These are phyloP conservation scores for Cylloceria caligata DNA, from an alignment of 2,888 invertebrate genomes.

Conservation along the genomic window DNA sequence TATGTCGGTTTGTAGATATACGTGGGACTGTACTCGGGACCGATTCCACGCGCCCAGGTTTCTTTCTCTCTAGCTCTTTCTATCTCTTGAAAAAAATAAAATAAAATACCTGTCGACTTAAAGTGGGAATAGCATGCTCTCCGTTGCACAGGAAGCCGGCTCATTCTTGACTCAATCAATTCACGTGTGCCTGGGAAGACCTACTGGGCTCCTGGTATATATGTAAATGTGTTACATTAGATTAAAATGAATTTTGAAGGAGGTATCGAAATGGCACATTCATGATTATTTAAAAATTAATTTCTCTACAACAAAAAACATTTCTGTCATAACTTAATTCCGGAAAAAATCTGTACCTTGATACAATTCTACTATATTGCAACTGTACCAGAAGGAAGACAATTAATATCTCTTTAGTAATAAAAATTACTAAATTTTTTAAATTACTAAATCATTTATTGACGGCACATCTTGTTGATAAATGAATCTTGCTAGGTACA, in stretches of 20 bases:
- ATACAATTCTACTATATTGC: too few species aligned
- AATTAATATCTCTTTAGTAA: too few species aligned
- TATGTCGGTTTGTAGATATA: constrained; percentile 24
- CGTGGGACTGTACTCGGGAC: constrained; percentile 46
- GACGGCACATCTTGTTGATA: too few species aligned
- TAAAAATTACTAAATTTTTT: too few species aligned
- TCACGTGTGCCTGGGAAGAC: constrained; percentile 69
- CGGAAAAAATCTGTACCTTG: too few species aligned
- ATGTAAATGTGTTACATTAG: constrained; percentile 10
- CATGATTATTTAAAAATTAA: too few species aligned
- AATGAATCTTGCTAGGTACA: neutral
- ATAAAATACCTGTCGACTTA: constrained; percentile 74
- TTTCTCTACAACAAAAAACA: too few species aligned
- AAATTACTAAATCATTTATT: neutral
- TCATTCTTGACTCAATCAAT: constrained; percentile 77
- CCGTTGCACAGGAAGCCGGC: constrained; percentile 77
- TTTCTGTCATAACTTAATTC: too few species aligned
- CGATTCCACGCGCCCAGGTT: constrained; percentile 41
- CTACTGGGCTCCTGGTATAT: constrained; percentile 21
- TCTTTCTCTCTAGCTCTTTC: constrained; percentile 23
- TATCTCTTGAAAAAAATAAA: constrained; percentile 73
- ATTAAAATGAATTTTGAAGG: neutral
- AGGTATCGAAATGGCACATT: neutral
- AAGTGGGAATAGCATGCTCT: constrained; percentile 73
- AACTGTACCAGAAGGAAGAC: too few species aligned